phyloP scores from a whole-genome alignment of 2,888 invertebrate genomes.

The Orthosia incerta region DNA sequence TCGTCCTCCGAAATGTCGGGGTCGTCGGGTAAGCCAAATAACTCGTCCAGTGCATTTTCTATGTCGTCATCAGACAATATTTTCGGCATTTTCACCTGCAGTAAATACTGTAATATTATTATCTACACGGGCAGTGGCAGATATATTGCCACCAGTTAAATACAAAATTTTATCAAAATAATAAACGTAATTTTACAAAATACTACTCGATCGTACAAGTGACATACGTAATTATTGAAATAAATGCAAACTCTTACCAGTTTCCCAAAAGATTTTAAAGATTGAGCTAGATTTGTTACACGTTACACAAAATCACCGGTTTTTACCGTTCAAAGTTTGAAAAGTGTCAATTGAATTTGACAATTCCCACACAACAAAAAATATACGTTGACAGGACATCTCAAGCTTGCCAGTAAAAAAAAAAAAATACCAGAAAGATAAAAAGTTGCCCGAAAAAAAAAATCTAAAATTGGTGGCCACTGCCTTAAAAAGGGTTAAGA shows the following conservation, averaged over 20 bases:
- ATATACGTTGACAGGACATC: slow-evolving; percentile 32
- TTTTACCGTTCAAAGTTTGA: slow-evolving; percentile 23
- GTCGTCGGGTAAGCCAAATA: slow-evolving; percentile 36
- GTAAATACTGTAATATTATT: slow-evolving; percentile 32
- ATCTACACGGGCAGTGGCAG: slow-evolving; percentile 22
- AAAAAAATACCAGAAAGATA: slow-evolving; percentile 19
- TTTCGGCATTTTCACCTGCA: slow-evolving; percentile 28
- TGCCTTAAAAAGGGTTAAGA: slow-evolving; percentile 34
- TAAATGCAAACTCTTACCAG: slow-evolving; percentile 31
- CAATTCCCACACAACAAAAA: slow-evolving; percentile 27
- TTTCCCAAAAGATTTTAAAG: slow-evolving; percentile 29
- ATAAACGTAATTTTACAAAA: slow-evolving; percentile 32
- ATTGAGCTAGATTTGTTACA: slow-evolving; percentile 32
- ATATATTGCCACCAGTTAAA: slow-evolving; percentile 18
- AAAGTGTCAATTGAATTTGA: slow-evolving; percentile 32
- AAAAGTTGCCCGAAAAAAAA: slow-evolving; percentile 17
- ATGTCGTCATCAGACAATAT: slow-evolving; percentile 28
- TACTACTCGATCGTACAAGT: slow-evolving; percentile 33
- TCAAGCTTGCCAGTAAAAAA: slow-evolving; percentile 30
- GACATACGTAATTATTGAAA: slow-evolving; percentile 29
- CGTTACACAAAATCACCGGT: slow-evolving; percentile 30
- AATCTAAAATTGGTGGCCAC: slow-evolving; percentile 7
- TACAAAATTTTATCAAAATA: slow-evolving; percentile 34
- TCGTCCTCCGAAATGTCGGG: slow-evolving; percentile 36
- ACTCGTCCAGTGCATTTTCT: slow-evolving; percentile 35